Percentiles rank a stretch among this genome's conserved stretches.
phyloP scores from a whole-genome alignment of 2,113 vertebrate species.

The Daubentonia madagascariensis region DNA sequence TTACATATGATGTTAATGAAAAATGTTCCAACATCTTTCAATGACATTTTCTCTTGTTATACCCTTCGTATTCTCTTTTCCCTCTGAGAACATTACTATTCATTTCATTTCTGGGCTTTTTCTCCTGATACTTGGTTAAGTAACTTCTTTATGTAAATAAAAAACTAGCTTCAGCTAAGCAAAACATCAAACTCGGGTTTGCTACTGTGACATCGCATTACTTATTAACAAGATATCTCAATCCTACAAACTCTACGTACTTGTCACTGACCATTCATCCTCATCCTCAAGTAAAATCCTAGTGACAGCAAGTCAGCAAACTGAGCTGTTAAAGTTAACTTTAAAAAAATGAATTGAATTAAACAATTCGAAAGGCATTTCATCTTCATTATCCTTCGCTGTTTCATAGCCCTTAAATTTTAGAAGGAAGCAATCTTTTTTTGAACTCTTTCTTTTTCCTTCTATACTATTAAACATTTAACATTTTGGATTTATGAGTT shows the following conservation, averaged over 20 bases:
- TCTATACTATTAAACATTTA: slow-evolving; percentile 14
- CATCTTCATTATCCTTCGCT: slow-evolving; percentile 16
- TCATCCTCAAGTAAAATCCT: slow-evolving; percentile 37
- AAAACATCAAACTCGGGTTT: background rate
- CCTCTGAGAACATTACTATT: background rate
- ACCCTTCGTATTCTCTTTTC: background rate
- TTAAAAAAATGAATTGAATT: background rate
- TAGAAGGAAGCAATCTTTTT: slow-evolving; percentile 55
- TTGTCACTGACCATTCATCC: slow-evolving; percentile 21
- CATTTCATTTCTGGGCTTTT: background rate
- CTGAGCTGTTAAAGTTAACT: background rate
- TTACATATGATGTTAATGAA: background rate
- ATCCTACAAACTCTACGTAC: background rate
- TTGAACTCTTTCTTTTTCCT: background rate
- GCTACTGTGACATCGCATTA: background rate
- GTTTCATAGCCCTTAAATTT: slow-evolving; percentile 38
- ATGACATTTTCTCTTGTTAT: background rate
- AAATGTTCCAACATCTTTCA: background rate
- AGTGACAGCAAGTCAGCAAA: slow-evolving; percentile 54
- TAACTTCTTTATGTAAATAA: background rate
- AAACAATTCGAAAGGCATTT: slow-evolving; percentile 21
- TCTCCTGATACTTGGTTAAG: background rate
- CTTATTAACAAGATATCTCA: background rate
- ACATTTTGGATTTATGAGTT: slow-evolving; percentile 57
- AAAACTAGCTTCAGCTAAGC: background rate